Evolutionary conservation across 2,888 invertebrate species (phyloP).

Genomic region (Drosophila percnosoma): DNA sequence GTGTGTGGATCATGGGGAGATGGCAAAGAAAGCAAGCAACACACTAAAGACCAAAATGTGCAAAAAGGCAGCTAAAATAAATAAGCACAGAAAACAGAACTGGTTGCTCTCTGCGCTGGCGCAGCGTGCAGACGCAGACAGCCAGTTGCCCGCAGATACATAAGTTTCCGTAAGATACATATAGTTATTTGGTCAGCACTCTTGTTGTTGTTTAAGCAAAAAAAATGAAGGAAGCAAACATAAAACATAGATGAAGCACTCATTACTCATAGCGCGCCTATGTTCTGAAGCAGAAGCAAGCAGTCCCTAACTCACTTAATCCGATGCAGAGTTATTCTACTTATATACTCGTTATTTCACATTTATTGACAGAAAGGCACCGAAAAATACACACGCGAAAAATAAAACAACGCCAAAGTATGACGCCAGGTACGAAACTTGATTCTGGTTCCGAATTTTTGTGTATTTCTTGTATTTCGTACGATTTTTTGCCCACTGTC

Average conservation of each 20-base stretch:
- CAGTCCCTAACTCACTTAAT: conserved; percentile 18
- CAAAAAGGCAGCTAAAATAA: conserved; percentile 73
- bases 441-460: conserved; percentile 66
- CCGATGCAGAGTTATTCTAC: conserved; percentile 42
- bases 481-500: conserved; percentile 23
- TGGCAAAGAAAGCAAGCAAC: conserved; percentile 57
- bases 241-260: conserved; percentile 4
- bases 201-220: conserved; percentile 45
- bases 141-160: conserved; percentile 39
- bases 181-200: conserved; percentile 49
- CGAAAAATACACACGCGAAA: conserved; percentile 48
- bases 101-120: conserved; percentile 60
- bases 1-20: conserved; percentile 23
- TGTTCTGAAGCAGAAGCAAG: conserved; percentile 8
- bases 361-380: conserved; percentile 21
- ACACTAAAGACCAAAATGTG: conserved; percentile 58
- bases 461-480: conserved; percentile 38
- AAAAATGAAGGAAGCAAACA: conserved; percentile 24
- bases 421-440: conserved; percentile 79
- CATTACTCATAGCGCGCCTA: conserved; percentile 10
- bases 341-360: conserved; percentile 46
- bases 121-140: conserved; percentile 32
- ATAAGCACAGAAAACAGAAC: conserved; percentile 65
- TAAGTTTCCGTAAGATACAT: conserved; percentile 54
- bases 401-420: conserved; percentile 50